phyloP scores from a whole-genome alignment of 2,797 vertebrate species.

The Peromyscus aztecus region DNA sequence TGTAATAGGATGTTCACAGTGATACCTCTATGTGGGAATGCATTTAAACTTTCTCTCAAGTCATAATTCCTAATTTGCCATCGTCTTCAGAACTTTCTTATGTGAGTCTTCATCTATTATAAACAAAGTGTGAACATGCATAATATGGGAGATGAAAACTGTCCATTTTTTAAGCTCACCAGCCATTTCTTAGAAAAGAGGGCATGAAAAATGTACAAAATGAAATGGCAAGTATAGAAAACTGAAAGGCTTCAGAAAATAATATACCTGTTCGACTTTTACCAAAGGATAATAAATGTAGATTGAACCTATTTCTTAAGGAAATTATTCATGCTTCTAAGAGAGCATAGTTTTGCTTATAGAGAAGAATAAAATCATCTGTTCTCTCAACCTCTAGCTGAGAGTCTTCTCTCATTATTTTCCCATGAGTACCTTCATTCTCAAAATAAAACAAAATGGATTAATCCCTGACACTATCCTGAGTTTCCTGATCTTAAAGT shows the following conservation, averaged over 20 bases:
- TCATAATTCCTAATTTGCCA: not conserved
- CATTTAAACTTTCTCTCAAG: not conserved
- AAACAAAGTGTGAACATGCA: not conserved
- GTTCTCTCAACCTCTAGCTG: not conserved
- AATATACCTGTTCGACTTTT: not conserved
- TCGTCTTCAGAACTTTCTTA: not conserved
- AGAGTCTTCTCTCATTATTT: not conserved
- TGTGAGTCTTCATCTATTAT: not conserved
- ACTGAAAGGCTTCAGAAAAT: not conserved
- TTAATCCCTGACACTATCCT: not conserved
- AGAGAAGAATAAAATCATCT: not conserved
- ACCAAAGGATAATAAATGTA: not conserved
- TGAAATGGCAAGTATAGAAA: not conserved
- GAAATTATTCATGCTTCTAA: not conserved
- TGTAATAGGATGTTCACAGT: not conserved
- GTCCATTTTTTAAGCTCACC: no score
- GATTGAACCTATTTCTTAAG: not conserved
- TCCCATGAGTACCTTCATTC: not conserved
- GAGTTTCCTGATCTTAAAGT: not conserved
- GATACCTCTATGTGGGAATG: not conserved
- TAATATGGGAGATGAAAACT: not conserved
- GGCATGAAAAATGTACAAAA: not conserved
- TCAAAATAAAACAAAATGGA: not conserved
- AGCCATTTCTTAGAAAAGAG: not conserved
- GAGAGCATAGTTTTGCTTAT: not conserved